Evolutionary conservation across 2,888 invertebrate genomes (phyloP), one percentile per base, ranked within the genome.

Genomic region (Rhopalosiphum nymphaeae): DNA sequence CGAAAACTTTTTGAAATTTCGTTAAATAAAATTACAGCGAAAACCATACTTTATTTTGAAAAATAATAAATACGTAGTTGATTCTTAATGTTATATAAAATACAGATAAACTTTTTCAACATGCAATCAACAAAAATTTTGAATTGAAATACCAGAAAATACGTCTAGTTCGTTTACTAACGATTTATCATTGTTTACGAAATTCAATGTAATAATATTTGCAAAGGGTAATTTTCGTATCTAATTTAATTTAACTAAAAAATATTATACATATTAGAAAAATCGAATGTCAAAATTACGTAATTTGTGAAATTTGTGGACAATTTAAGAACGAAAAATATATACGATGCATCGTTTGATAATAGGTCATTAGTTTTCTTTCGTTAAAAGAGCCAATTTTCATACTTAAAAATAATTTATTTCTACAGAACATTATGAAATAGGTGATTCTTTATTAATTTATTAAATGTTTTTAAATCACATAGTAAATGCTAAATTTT

Each of bases 41-140:
- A 56, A 57, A 56, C 42, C 56, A 56, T 56, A 89, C 56, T 89
- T 89, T 56, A 89, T 89, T 89, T 56, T 36, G 25, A 36, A 89
- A 42, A 53, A 89, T 56, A 56, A 56, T 25, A 89, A 53, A n/a
- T 57, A 29, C 56, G 56, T 2, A 26, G 56, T 56, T 89, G 89
- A 89, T 89, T 57, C 56, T 89, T 57, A 57, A 89, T 26, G 56
- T 56, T 78, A 36, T 78, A 78, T 36, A 9, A 78, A 78, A 21
- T 78, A 78, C 36, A 1, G 78, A 7, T 25, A 9, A 78, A 78
- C 78, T 78, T 78, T 78, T 78, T 21, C n/a, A 78, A 25, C 21
- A 36, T 78, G 78, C 21, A 78, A 78, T 78, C 78, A 36, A 78
- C 78, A 78, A 78, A 9, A 36, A 36, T 78, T 78, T 78, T 78